These are phyloP conservation scores for Sepiola atlantica DNA, from an alignment of 2,888 invertebrate species.

Conservation along the genomic window DNA sequence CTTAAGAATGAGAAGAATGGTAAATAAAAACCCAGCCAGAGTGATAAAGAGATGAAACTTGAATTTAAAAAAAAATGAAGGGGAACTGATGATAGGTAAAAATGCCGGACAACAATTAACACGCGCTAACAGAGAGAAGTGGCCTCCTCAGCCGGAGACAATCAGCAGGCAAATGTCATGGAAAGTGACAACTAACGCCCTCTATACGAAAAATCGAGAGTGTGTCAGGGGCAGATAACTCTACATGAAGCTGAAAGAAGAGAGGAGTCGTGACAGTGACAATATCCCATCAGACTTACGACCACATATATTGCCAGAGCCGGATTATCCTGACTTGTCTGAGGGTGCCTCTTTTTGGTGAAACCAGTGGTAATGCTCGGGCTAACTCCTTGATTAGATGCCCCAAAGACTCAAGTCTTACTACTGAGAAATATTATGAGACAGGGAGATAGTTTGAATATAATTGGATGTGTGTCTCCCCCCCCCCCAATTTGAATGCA, in stretches of 20 bases:
- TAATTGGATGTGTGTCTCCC: too few species aligned
- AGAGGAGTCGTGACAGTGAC: not conserved
- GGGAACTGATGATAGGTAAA: not conserved
- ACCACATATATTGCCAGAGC: too few species aligned
- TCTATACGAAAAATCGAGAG: not conserved
- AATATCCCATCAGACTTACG: too few species aligned
- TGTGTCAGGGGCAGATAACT: not conserved
- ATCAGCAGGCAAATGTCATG: not conserved
- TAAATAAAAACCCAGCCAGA: not conserved
- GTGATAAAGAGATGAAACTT: not conserved
- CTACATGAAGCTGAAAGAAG: not conserved
- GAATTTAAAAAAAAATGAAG: not conserved
- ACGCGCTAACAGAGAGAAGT: not conserved
- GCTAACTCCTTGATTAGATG: too few species aligned
- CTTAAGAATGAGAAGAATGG: not conserved
- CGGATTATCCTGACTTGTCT: too few species aligned
- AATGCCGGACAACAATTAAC: conserved; percentile 19
- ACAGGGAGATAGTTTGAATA: too few species aligned
- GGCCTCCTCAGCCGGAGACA: conserved; percentile 22
- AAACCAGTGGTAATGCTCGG: too few species aligned
- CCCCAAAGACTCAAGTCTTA: too few species aligned
- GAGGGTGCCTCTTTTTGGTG: too few species aligned
- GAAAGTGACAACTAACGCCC: not conserved
- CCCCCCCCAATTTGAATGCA: too few species aligned
- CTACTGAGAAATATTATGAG: too few species aligned